These are phyloP conservation scores for Ailurus styani DNA, from an alignment of 2,113 vertebrate genomes.

Conservation along the genomic window DNA sequence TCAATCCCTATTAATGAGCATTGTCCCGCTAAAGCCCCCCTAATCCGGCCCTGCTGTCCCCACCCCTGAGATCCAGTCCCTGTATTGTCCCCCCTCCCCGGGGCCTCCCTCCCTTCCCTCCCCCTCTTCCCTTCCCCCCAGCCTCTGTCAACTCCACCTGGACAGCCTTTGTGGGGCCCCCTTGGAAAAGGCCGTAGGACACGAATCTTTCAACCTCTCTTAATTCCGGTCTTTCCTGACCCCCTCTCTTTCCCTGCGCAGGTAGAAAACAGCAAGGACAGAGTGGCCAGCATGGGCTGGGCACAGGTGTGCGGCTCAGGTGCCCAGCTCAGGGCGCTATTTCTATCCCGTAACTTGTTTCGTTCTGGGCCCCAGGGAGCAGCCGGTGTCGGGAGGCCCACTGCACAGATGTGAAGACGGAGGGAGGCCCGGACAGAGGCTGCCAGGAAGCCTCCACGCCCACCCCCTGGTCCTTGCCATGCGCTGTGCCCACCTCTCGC, in stretches of 20 bases:
- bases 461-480: accelerated
- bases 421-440: neutral
- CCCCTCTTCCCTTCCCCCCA: no score
- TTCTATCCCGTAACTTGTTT: accelerated
- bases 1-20: neutral
- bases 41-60: neutral
- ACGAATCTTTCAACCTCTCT: neutral
- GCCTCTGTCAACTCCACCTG: neutral
- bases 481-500: neutral
- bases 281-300: neutral
- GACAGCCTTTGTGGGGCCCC: neutral
- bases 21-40: neutral
- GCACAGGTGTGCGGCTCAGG: accelerated
- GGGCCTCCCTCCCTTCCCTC: accelerated
- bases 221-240: neutral
- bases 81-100: neutral
- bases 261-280: accelerated
- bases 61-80: accelerated
- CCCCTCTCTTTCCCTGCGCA: neutral
- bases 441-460: accelerated
- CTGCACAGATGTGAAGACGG: neutral
- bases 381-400: neutral
- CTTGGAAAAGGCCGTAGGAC: neutral
- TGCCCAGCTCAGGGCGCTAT: neutral
- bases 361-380: neutral